Conservation (phyloP, 2,888 invertebrate species). For the Corythucha ciliata region DNA sequence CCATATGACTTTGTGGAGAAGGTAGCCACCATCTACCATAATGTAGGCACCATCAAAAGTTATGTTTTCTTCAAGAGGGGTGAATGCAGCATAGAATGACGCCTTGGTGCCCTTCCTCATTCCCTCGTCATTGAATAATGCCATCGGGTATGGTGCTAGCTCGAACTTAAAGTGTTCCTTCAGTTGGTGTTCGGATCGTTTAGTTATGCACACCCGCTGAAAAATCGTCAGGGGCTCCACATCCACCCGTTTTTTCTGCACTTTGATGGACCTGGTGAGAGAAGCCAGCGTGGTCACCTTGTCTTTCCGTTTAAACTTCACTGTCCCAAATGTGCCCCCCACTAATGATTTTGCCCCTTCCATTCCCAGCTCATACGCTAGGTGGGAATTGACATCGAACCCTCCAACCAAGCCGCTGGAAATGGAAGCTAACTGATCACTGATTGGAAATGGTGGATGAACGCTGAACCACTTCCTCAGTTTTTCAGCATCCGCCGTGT, state of each 20-base stretch:
- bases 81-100: too few relatives aligned
- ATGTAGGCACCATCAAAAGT: too few relatives aligned
- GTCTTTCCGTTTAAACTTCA: constrained; percentile 1
- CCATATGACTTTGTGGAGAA: constrained; percentile 5
- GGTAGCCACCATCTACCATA: too few relatives aligned
- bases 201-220: constrained; percentile 28
- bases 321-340: constrained; percentile 6
- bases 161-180: constrained; percentile 12
- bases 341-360: background rate
- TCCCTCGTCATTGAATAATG: constrained; percentile 22
- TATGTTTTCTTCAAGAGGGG: too few relatives aligned
- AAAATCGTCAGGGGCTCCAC: constrained; percentile 15
- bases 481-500: constrained; percentile 7
- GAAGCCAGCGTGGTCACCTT: constrained; percentile 18
- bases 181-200: constrained; percentile 35
- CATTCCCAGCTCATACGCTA: background rate
- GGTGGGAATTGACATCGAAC: background rate
- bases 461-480: background rate
- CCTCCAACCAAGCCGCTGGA: constrained; percentile 1
- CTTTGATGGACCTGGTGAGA: constrained; percentile 19
- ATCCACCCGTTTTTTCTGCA: too few relatives aligned
- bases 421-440: background rate
- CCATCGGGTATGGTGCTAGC: constrained; percentile 30
- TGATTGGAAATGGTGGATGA: constrained; percentile 5
- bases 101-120: constrained; percentile 26